A percentile compares a stretch with the other conserved stretches of the same genome.
phyloP scores from a whole-genome alignment of 1,140 invertebrate species.

The Drosophila kohkoa region DNA sequence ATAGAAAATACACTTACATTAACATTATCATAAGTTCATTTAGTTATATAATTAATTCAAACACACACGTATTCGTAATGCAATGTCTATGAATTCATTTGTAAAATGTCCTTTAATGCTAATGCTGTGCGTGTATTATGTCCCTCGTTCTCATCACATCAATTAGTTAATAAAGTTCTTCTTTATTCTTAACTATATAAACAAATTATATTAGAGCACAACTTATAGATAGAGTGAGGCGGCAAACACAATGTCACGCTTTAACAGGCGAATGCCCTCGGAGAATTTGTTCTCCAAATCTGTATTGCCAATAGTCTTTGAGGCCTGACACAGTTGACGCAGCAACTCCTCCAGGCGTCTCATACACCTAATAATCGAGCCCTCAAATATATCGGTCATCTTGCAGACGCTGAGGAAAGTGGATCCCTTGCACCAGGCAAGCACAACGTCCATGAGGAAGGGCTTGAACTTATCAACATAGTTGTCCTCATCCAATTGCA shows the following conservation, averaged over 20 bases:
- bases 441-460: conserved; percentile 98
- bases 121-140: background rate
- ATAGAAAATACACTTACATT: conserved; percentile 51
- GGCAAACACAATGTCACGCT: conserved; percentile 99
- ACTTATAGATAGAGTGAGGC: conserved; percentile 98
- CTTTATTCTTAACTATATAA: conserved; percentile 12
- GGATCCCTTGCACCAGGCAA: conserved; percentile 97
- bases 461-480: conserved; percentile 98
- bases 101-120: conserved; percentile 36
- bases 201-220: background rate
- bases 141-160: background rate
- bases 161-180: conserved; percentile 12
- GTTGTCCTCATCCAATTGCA: conserved; percentile 95
- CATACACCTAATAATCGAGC: conserved; percentile 99
- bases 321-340: conserved; percentile 97
- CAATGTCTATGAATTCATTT: conserved; percentile 18
- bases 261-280: conserved; percentile 95
- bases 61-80: conserved; percentile 11
- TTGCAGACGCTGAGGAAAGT: conserved; percentile 97
- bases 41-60: conserved; percentile 23
- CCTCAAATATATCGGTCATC: conserved; percentile 99
- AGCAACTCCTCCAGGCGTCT: conserved; percentile 97
- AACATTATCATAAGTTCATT: conserved; percentile 22
- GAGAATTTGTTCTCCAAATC: conserved; percentile 98
- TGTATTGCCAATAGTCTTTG: conserved; percentile 98